Percentiles rank a stretch among this genome's conserved stretches.
Conservation (phyloP, 2,888 invertebrate genomes). For the Epsilonema sp. region DNA sequence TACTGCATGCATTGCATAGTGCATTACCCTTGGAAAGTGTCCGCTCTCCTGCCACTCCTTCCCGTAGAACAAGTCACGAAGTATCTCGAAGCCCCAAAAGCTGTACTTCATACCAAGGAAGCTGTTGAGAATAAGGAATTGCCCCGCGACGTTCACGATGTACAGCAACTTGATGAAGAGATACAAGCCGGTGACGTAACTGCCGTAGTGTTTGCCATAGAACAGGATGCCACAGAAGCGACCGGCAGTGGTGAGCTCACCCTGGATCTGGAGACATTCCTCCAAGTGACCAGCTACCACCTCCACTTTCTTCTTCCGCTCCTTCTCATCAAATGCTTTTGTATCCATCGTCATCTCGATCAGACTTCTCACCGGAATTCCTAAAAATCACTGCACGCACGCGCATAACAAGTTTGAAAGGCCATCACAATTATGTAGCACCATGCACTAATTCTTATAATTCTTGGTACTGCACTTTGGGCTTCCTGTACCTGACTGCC, state of each 20-base stretch:
- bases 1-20: too few species aligned
- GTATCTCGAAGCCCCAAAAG: slow-evolving; percentile 27
- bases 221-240: slow-evolving; percentile 24
- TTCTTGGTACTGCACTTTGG: too few species aligned
- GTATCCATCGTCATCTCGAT: slow-evolving; percentile 34
- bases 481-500: slow-evolving; percentile 29
- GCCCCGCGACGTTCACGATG: slow-evolving; percentile 22
- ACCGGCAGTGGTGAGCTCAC: slow-evolving; percentile 31
- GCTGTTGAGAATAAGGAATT: slow-evolving; percentile 28
- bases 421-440: background rate
- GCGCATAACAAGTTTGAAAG: too few species aligned
- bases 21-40: slow-evolving; percentile 25
- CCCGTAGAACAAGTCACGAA: slow-evolving; percentile 22
- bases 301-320: slow-evolving; percentile 30
- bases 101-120: slow-evolving; percentile 27
- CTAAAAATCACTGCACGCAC: slow-evolving; percentile 10
- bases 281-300: slow-evolving; percentile 35
- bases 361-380: slow-evolving; percentile 30
- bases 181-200: slow-evolving; percentile 24
- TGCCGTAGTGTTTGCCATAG: slow-evolving; percentile 21
- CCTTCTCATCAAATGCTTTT: slow-evolving; percentile 31
- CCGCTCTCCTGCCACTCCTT: slow-evolving; percentile 26
- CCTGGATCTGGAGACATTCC: slow-evolving; percentile 33
- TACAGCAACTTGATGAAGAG: slow-evolving; percentile 23
- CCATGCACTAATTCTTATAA: background rate